Evolutionary conservation across 1,140 invertebrate species (phyloP).

Genomic region (Plectrocnemia conspersa): DNA sequence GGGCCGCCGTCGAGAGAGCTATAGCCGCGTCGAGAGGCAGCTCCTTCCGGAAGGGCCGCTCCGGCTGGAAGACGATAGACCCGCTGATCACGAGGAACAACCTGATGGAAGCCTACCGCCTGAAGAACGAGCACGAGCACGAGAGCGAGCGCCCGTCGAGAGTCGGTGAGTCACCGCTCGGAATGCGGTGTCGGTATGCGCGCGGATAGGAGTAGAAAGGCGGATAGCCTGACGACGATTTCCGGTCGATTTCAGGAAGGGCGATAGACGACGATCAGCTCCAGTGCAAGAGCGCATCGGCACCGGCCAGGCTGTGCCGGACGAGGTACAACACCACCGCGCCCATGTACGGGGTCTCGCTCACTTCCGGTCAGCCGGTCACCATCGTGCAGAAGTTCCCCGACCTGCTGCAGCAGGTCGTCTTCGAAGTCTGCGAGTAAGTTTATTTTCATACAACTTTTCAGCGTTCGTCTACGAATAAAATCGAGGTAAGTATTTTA

Average conservation of each 20-base stretch:
- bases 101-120: conserved; percentile 60
- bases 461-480: too few species aligned
- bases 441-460: too few species aligned
- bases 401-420: conserved; percentile 87
- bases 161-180: conserved; percentile 38
- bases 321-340: conserved; percentile 89
- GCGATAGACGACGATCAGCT: conserved; percentile 39
- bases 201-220: not conserved
- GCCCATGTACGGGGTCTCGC: conserved; percentile 86
- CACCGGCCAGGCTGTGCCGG: conserved; percentile 73
- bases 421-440: conserved; percentile 83
- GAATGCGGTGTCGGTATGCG: not conserved
- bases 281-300: conserved; percentile 44
- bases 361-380: conserved; percentile 86
- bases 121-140: conserved; percentile 44
- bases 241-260: conserved; percentile 40
- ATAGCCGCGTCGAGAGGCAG: conserved; percentile 58
- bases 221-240: not conserved
- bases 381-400: conserved; percentile 93
- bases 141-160: too few species aligned
- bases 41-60: conserved; percentile 57
- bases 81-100: conserved; percentile 66
- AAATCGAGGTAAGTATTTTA: too few species aligned
- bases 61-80: conserved; percentile 59
- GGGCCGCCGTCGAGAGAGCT: conserved; percentile 59